phyloP scores from a whole-genome alignment of 2,888 invertebrate genomes.

The Lomographa bimaculata region DNA sequence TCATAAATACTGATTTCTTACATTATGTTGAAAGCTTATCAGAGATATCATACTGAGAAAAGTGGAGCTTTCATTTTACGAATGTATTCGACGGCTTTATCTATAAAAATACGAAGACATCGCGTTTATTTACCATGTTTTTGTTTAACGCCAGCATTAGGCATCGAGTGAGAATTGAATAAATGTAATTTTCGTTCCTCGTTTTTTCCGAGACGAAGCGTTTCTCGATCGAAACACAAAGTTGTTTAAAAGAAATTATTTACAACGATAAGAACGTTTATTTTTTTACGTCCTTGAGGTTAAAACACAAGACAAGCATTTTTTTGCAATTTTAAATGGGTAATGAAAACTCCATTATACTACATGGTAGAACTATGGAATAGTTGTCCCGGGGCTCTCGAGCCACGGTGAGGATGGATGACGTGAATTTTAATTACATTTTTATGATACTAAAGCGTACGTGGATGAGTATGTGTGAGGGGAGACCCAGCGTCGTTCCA shows the following conservation, averaged over 20 bases:
- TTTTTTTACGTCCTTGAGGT: not conserved
- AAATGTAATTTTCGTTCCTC: conserved; percentile 47
- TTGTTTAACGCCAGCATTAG: conserved; percentile 25
- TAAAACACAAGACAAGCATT: too few species aligned
- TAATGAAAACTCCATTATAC: conserved; percentile 41
- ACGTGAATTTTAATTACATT: conserved; percentile 80
- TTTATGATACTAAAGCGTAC: conserved; percentile 73
- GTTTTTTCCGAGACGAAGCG: conserved; percentile 42
- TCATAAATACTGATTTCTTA: too few species aligned
- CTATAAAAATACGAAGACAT: conserved; percentile 11
- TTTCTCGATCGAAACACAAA: conserved; percentile 39
- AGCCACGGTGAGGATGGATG: conserved; percentile 54
- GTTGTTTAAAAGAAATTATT: conserved; percentile 41
- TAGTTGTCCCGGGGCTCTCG: conserved; percentile 58
- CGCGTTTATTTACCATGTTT: conserved; percentile 23
- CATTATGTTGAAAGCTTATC: conserved; percentile 7
- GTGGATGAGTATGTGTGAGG: conserved; percentile 71
- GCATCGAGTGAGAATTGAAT: conserved; percentile 38
- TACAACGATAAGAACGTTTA: conserved; percentile 33
- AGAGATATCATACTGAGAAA: conserved; percentile 5
- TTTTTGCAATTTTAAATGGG: conserved; percentile 40
- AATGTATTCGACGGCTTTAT: too few species aligned
- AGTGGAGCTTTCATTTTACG: conserved; percentile 1
- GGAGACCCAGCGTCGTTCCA: conserved; percentile 48
- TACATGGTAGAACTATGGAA: conserved; percentile 59